phyloP scores from a whole-genome alignment of 2,113 vertebrate genomes.

The Daubentonia madagascariensis region DNA sequence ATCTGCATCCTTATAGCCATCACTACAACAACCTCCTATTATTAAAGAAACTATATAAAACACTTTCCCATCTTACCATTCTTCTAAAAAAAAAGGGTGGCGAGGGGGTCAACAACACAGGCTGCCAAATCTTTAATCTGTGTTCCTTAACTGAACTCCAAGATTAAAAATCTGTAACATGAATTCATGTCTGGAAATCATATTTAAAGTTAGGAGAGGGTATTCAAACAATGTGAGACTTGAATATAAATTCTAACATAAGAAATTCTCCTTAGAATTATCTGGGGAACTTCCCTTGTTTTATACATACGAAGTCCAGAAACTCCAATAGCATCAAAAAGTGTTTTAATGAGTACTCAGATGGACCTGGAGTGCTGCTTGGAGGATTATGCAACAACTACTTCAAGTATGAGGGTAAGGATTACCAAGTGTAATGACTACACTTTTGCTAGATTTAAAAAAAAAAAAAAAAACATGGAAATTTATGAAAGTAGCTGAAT shows the following conservation, averaged over 20 bases:
- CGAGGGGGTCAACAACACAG: rapidly evolving
- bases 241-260: not conserved
- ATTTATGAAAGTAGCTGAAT: not conserved
- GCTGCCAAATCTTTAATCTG: not conserved
- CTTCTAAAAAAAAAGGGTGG: not conserved
- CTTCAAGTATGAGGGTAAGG: not conserved
- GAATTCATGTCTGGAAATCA: not conserved
- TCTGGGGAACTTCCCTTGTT: not conserved
- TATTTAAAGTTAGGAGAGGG: not conserved
- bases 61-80: not conserved
- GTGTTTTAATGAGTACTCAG: not conserved
- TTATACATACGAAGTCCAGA: not conserved
- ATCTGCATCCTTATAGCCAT: not conserved
- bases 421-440: not conserved
- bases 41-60: not conserved
- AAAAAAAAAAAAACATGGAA: not conserved
- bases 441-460: not conserved
- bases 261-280: not conserved
- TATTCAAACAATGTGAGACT: not conserved
- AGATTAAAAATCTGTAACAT: not conserved
- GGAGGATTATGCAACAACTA: not conserved
- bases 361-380: not conserved
- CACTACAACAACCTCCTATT: not conserved
- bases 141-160: not conserved
- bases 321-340: not conserved